Evolutionary conservation across 2,888 invertebrate species (phyloP), one percentile per base, ranked within the genome.

Genomic region (Pheosia tremula): DNA sequence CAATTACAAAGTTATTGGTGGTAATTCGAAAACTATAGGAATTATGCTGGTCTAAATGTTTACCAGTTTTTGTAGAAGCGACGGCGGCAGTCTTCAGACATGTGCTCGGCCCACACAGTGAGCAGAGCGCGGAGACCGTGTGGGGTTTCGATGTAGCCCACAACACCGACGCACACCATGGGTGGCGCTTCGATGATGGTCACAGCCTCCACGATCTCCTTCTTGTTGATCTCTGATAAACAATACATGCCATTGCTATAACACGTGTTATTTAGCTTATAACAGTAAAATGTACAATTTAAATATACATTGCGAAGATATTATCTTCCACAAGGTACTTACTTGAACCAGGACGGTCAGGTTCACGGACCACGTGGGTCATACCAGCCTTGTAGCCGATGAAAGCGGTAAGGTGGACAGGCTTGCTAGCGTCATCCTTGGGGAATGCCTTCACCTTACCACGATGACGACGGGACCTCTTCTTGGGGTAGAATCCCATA

Each of bases 21-120:
- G 24, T 24, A 0, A 24, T 24, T 24, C 24, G 24, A 24, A 24
- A 24, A 24, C 24, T 24, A 24, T 24, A 24, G 24, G 24, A 24
- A 43, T 43, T 43, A 24, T 11, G 38, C 5, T 11, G n/a, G 9
- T 38, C 55, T 6, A 45, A 61, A 60, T 61, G 11, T 56, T 94
- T 95, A 99, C 99, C 99, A 99, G 95, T 99, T 99, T 95, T 99
- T 99, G 95, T 99, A 99, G 96, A 99, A 99, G 77, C 99, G 96
- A 86, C 99, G 97, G 80, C 98, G 97, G 92, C 99, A 99, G 87
- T 99, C 99, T 90, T 99, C 99, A 54, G 98, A 98, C 87, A 99
- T 96, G 95, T 99, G 99, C 92, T 99, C 99, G 58, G 99, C 99
- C 98, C 98, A 99, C 59, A 99, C 96, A 60, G 99, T 99, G 75